phyloP scores from a whole-genome alignment of 1,140 invertebrate genomes.

The Phenacoccus solenopsis region DNA sequence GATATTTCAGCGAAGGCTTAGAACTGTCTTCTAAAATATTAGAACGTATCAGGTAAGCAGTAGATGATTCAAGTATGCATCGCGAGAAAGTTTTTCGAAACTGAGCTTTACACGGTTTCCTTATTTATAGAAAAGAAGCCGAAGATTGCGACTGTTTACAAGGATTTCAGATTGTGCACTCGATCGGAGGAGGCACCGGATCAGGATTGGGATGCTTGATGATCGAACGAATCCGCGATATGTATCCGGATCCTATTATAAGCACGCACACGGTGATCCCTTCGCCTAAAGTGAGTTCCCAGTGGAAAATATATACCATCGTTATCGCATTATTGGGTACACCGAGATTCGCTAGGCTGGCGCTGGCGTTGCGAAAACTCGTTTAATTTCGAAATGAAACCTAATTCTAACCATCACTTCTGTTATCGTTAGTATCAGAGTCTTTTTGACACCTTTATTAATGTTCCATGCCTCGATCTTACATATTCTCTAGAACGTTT shows the following conservation, averaged over 20 bases:
- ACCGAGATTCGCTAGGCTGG: neutral
- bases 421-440: neutral
- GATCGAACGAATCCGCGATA: constrained; percentile 44
- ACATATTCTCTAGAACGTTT: no score
- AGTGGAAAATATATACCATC: neutral
- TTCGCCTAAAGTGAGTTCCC: constrained; percentile 45
- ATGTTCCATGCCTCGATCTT: neutral
- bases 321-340: no score
- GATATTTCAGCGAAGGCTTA: constrained; percentile 69
- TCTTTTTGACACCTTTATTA: neutral
- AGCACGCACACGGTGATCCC: constrained; percentile 62
- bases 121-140: constrained; percentile 40
- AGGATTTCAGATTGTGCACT: constrained; percentile 61
- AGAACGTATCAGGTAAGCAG: constrained; percentile 35
- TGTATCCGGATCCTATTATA: constrained; percentile 52
- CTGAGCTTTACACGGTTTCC: no score
- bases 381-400: neutral
- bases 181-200: constrained; percentile 56
- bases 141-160: constrained; percentile 65
- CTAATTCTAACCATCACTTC: neutral
- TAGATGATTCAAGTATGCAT: no score
- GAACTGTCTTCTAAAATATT: constrained; percentile 56
- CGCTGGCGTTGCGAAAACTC: no score
- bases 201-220: constrained; percentile 51
- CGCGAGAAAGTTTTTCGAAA: no score